Conservation (phyloP, 2,797 vertebrate species). For the Anas acuta region DNA sequence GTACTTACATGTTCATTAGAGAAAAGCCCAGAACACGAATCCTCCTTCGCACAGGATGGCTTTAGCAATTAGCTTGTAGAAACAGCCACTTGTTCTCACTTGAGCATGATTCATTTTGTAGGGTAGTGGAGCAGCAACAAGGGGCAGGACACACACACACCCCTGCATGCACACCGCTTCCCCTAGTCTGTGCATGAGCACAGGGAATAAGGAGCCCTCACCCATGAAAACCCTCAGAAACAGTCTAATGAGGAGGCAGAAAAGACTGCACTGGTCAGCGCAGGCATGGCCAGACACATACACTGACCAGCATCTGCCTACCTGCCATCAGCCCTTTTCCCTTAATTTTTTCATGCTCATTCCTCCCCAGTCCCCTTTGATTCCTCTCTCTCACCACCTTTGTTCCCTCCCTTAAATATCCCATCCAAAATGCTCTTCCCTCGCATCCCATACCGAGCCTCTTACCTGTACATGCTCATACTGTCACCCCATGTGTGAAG, state of each 20-base stretch:
- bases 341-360: background rate
- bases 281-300: background rate
- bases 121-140: background rate
- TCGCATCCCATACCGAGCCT: background rate
- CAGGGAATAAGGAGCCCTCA: background rate
- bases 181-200: background rate
- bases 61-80: background rate
- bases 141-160: accelerated
- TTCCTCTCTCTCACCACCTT: background rate
- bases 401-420: background rate
- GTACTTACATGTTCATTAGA: background rate
- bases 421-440: background rate
- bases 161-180: accelerated
- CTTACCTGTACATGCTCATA: background rate
- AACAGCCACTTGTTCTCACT: accelerated
- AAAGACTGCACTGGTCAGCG: accelerated
- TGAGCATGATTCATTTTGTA: background rate
- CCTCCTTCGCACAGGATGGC: background rate
- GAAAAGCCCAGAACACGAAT: background rate
- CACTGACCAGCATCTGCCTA: background rate
- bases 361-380: background rate
- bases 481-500: background rate
- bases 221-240: background rate
- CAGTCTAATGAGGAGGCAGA: background rate
- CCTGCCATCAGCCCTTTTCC: background rate